These are phyloP conservation scores for Lamellibrachia luymesi DNA, from an alignment of 1,140 invertebrate species.

Conservation along the genomic window DNA sequence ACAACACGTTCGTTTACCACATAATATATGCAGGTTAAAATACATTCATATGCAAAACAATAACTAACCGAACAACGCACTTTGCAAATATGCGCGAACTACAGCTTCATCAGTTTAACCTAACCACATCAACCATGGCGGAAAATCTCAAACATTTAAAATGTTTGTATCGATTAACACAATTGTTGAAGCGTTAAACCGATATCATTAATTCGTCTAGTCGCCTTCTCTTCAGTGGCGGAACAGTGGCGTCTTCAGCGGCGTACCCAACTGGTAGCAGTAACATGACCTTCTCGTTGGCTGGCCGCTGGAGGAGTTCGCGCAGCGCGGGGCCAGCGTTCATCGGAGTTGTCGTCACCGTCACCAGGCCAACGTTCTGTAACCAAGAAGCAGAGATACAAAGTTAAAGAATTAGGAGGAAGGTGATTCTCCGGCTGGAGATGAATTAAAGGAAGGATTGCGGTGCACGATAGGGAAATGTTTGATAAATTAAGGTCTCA, in stretches of 20 bases:
- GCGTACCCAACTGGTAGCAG: slow-evolving; percentile 84
- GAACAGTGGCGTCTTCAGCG: slow-evolving; percentile 72
- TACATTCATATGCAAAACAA: not conserved
- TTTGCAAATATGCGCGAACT: not conserved
- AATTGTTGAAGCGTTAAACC: not conserved
- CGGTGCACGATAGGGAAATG: too few relatives aligned
- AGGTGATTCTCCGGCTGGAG: too few relatives aligned
- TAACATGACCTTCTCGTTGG: slow-evolving; percentile 76
- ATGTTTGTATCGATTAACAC: not conserved
- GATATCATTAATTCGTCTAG: slow-evolving; percentile 71
- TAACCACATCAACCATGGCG: not conserved
- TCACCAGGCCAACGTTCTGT: slow-evolving; percentile 76
- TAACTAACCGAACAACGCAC: not conserved
- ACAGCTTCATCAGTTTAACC: not conserved
- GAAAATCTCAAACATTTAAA: not conserved
- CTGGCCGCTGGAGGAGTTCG: slow-evolving; percentile 69
- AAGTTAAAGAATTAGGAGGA: too few relatives aligned
- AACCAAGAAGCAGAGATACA: not conserved
- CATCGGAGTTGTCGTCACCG: slow-evolving; percentile 82
- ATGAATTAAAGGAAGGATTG: too few relatives aligned
- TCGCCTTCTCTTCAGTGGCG: slow-evolving; percentile 72
- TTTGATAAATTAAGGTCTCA: too few relatives aligned
- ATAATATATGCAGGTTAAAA: not conserved
- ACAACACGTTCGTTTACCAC: not conserved
- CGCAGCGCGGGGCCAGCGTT: slow-evolving; percentile 81